Conservation (phyloP, 2,113 vertebrate species). For the Mohoua ochrocephala region DNA sequence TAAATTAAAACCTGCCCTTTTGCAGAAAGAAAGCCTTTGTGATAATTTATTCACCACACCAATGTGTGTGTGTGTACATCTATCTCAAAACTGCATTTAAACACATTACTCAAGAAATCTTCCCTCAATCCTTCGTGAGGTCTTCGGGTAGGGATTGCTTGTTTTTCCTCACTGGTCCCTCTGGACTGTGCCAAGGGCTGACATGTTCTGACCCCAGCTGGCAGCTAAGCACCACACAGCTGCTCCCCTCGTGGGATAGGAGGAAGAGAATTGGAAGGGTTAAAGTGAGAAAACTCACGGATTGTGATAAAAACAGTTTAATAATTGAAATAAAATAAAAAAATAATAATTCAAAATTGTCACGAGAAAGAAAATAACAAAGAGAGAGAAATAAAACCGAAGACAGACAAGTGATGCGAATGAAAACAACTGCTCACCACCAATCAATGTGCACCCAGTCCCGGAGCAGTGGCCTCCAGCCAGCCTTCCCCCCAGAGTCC, state of each 20-base stretch:
- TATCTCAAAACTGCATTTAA: background rate
- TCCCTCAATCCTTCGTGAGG: rapidly evolving
- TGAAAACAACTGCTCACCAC: background rate
- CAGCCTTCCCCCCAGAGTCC: background rate
- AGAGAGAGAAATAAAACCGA: background rate
- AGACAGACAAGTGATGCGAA: background rate
- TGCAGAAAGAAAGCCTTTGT: background rate
- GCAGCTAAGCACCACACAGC: background rate
- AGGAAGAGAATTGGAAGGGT: background rate
- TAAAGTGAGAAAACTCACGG: background rate
- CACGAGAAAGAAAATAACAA: background rate
- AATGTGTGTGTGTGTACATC: background rate
- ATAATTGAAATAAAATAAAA: background rate
- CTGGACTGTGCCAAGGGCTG: background rate
- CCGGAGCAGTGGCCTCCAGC: background rate
- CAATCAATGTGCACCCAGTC: background rate
- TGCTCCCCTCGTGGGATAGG: background rate
- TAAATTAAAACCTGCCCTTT: background rate
- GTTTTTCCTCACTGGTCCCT: background rate
- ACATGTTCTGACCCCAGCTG: background rate
- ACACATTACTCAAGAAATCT: background rate
- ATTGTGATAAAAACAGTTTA: background rate
- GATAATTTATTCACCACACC: background rate
- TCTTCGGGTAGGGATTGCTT: background rate
- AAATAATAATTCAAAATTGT: background rate